phyloP scores from a whole-genome alignment of 2,113 vertebrate species.

The Notechis scutatus region DNA sequence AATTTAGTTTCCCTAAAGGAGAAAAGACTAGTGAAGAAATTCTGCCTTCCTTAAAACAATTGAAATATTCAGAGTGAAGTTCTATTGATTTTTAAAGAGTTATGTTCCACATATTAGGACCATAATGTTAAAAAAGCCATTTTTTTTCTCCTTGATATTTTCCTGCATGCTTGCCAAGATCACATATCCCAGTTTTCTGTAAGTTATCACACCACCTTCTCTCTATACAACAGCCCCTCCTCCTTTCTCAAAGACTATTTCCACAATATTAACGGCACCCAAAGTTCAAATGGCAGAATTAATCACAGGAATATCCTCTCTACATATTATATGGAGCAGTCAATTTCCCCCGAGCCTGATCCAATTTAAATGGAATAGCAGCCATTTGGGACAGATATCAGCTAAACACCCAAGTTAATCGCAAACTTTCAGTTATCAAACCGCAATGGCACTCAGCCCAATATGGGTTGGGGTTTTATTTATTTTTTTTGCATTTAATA shows the following conservation, averaged over 20 bases:
- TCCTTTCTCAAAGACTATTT: conserved; percentile 2
- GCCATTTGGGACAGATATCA: conserved; percentile 51
- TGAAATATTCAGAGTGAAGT: conserved; percentile 5
- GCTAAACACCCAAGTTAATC: conserved; percentile 64
- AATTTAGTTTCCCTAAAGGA: conserved; percentile 4
- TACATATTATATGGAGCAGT: conserved; percentile 34
- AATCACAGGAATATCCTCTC: conserved; percentile 30
- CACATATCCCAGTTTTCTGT: background rate
- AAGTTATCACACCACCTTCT: background rate
- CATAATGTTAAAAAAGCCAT: conserved; percentile 4
- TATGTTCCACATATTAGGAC: background rate
- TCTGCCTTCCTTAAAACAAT: background rate
- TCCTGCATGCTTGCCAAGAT: conserved; percentile 26
- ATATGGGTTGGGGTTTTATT: conserved; percentile 26
- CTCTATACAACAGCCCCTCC: background rate
- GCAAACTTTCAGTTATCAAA: conserved; percentile 62
- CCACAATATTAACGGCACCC: background rate
- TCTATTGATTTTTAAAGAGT: background rate
- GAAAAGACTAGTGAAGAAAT: conserved; percentile 2
- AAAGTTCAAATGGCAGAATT: background rate
- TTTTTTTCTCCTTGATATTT: conserved; percentile 15
- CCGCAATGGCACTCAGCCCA: conserved; percentile 46
- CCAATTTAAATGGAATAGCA: conserved; percentile 49
- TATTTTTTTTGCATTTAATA: conserved; percentile 59
- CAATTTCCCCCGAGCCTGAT: conserved; percentile 44